Percentiles rank a stretch among this genome's conserved stretches.
These are phyloP conservation scores for Philereme transversata DNA, from an alignment of 2,888 invertebrate genomes.

Conservation along the genomic window DNA sequence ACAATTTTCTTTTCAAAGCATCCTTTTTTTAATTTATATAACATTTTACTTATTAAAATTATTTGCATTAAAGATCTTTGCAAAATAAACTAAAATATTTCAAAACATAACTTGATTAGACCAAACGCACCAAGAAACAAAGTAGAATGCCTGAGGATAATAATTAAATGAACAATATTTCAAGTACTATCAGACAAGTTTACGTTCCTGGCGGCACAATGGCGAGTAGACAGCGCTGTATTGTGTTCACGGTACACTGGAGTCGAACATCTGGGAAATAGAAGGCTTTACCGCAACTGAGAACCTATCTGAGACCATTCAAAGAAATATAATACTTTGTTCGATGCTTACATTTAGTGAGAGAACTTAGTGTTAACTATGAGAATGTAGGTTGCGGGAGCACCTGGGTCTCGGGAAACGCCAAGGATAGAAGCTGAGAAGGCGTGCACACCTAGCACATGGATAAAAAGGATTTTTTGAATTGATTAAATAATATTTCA, in stretches of 20 bases:
- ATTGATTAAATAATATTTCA: no score
- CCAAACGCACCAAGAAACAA: background rate
- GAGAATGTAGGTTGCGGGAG: no score
- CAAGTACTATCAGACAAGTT: conserved; percentile 19
- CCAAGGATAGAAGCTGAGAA: no score
- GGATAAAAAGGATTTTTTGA: no score
- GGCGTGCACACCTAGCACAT: no score
- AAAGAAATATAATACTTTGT: conserved; percentile 12
- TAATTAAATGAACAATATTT: conserved; percentile 23
- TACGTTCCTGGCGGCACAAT: conserved; percentile 20
- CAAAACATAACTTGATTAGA: background rate
- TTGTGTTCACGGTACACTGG: conserved; percentile 29
- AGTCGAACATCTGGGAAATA: conserved; percentile 24
- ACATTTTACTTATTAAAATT: no score
- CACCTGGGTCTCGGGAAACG: no score
- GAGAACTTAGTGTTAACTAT: no score
- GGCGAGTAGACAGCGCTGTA: conserved; percentile 18
- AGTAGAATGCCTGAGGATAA: conserved; percentile 10
- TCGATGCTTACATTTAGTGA: no score
- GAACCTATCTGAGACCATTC: conserved; percentile 8
- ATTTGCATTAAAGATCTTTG: no score
- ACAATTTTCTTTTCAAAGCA: no score
- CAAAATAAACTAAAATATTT: background rate
- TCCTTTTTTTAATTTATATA: no score
- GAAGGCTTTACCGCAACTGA: conserved; percentile 14